Percentiles rank a stretch among this genome's conserved stretches.
Conservation (phyloP, 2,888 invertebrate species). For the Latrodectus elegans region DNA sequence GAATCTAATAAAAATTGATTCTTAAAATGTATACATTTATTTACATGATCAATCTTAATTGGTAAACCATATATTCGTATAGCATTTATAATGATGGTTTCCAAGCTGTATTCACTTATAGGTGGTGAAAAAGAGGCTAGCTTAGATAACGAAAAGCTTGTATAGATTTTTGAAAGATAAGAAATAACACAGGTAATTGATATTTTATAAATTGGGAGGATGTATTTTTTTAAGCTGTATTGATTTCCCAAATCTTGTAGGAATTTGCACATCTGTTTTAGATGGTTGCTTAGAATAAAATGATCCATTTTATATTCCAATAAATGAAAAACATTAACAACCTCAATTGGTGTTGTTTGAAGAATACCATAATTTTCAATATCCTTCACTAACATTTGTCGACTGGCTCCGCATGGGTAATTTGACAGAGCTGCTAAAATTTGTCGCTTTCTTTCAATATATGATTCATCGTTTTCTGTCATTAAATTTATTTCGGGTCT, state of each 20-base stretch:
- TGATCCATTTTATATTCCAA: slow-evolving; percentile 23
- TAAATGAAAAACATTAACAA: slow-evolving; percentile 12
- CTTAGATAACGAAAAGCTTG: slow-evolving; percentile 13
- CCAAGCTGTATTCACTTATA: slow-evolving; percentile 2
- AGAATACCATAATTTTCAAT: slow-evolving; percentile 6
- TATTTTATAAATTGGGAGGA: slow-evolving; percentile 2
- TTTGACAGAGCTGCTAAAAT: slow-evolving; percentile 19
- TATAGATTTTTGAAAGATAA: slow-evolving; percentile 33
- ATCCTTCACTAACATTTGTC: slow-evolving; percentile 33
- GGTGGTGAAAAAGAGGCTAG: slow-evolving; percentile 11
- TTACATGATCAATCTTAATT: slow-evolving; percentile 30
- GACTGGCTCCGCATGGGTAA: slow-evolving; percentile 7
- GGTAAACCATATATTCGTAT: slow-evolving; percentile 33
- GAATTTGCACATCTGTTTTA: background rate
- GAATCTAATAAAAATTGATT: slow-evolving; percentile 1
- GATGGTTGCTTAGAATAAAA: background rate
- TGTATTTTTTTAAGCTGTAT: slow-evolving; percentile 14
- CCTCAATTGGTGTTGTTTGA: background rate
- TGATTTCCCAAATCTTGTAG: background rate
- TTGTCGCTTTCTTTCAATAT: slow-evolving; percentile 24
- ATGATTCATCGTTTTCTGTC: slow-evolving; percentile 13
- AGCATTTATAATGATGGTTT: slow-evolving; percentile 21
- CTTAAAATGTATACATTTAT: slow-evolving; percentile 29
- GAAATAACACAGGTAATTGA: slow-evolving; percentile 1
- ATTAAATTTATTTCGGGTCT: slow-evolving; percentile 10